Base-by-base conservation (phyloP, 2,113 vertebrate genomes). In the Numenius arquata region DNA sequence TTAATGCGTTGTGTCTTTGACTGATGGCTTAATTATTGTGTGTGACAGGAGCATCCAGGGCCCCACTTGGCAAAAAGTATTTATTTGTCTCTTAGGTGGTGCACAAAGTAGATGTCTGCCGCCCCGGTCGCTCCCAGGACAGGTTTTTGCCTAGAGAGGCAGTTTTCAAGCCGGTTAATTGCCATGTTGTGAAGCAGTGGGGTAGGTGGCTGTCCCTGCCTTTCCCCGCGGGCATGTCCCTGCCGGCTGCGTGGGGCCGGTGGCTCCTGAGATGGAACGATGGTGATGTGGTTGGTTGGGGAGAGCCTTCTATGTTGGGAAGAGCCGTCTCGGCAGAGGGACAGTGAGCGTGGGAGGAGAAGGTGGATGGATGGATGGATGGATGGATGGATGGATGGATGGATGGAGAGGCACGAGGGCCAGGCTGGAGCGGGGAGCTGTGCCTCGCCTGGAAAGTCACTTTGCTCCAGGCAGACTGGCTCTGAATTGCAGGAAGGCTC, bases 131-230 rank as follows among this genome's bases (percentile, higher is more conserved):
- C 72, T 93, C 58, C 43, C 76, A 75, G 80, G 73, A 34, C 0
- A 1, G 32, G 11, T 53, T 96, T 97, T 89, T 97, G 87, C 94
- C 89, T 94, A 89, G 91, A 94, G 81, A 95, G 25, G 94, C 94
- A 89, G 74, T 89, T 97, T 95, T 62, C 50, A 85, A 94, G 84
- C 63, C 84, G 41, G 81, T 63, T 95, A 75, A 81, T 95, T 34
- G 61, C 19, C 15, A 0, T 0, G 1, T 66, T 73, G 27, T 65
- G 63, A 65, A 70, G 66, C 84, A 70, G 66, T 73, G 76, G 91
- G 29, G 78, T 61, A 36, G 67, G 40, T 93, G 80, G 12, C 66
- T 76, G 43, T 86, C 58, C 29, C 67, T 79, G 62, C 74, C 90
- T 70, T 79, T 50, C 62, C 88, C 79, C 58, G 38, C 2, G 5